Percentiles rank a stretch among this genome's conserved stretches.
These are phyloP conservation scores for Holcopasites calliopsidis DNA, from an alignment of 1,140 invertebrate genomes.

Conservation along the genomic window DNA sequence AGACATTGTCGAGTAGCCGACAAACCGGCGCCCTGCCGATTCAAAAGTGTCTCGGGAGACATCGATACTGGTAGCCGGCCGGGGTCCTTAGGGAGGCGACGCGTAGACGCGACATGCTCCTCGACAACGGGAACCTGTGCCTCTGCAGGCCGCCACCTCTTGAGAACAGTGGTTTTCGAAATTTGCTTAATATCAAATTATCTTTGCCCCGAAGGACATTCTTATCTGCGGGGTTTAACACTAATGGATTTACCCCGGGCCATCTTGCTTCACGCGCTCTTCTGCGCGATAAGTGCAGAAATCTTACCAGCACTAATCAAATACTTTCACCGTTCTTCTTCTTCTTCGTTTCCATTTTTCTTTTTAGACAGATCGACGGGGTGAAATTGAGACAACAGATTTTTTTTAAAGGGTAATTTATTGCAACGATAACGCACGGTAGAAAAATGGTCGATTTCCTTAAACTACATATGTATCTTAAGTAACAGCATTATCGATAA, in stretches of 20 bases:
- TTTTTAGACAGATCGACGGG: not conserved
- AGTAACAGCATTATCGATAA: constrained; percentile 31
- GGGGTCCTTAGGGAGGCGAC: constrained; percentile 42
- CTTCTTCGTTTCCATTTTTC: too few species aligned
- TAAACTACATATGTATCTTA: constrained; percentile 36
- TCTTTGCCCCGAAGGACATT: not conserved
- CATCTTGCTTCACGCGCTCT: not conserved
- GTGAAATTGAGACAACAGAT: not conserved
- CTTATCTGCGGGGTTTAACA: not conserved
- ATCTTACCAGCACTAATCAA: too few species aligned
- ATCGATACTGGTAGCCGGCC: constrained; percentile 14
- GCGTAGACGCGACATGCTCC: constrained; percentile 45
- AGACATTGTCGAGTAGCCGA: constrained; percentile 47
- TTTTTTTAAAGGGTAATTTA: constrained; percentile 19
- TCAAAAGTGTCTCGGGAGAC: constrained; percentile 43
- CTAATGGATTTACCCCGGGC: not conserved
- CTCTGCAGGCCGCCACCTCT: constrained; percentile 31
- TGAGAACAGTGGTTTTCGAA: constrained; percentile 24
- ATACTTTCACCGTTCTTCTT: too few species aligned
- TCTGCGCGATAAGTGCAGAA: too few species aligned
- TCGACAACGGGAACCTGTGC: constrained; percentile 35
- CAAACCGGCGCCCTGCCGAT: constrained; percentile 33
- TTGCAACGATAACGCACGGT: constrained; percentile 34
- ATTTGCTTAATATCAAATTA: constrained; percentile 17
- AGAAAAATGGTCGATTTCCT: constrained; percentile 15